Conservation (phyloP, 2,113 vertebrate species). For the Colossoma macropomum region DNA sequence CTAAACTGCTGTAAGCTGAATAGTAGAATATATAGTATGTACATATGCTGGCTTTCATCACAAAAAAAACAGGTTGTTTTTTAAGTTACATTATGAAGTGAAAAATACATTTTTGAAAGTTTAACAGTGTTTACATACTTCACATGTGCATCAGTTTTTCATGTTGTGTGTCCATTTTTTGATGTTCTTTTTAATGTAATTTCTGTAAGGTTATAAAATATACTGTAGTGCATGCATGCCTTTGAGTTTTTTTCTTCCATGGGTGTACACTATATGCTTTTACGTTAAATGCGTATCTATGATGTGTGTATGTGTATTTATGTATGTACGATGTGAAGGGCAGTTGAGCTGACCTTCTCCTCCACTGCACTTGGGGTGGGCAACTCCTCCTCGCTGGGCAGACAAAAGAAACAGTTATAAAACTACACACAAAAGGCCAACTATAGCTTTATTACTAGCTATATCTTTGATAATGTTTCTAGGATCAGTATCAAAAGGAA, state of each 20-base stretch:
- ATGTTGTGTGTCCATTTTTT: too few relatives aligned
- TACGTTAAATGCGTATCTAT: not conserved
- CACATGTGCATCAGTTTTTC: too few relatives aligned
- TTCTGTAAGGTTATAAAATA: too few relatives aligned
- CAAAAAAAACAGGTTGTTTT: too few relatives aligned
- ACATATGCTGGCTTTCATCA: too few relatives aligned
- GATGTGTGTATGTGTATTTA: not conserved
- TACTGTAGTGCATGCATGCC: too few relatives aligned
- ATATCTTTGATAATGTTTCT: not conserved
- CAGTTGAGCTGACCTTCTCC: conserved; percentile 82
- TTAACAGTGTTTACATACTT: too few relatives aligned
- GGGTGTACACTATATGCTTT: not conserved
- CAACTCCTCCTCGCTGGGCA: conserved; percentile 84
- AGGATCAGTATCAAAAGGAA: not conserved
- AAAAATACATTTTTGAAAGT: too few relatives aligned
- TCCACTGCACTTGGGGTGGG: conserved; percentile 83
- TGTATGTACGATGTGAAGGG: not conserved
- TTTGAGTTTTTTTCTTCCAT: not conserved
- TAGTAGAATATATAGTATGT: too few relatives aligned
- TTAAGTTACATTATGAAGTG: too few relatives aligned
- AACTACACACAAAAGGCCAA: not conserved
- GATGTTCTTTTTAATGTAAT: too few relatives aligned
- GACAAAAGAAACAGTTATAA: conserved; percentile 39
- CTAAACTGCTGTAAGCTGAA: too few relatives aligned
- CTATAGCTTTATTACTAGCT: not conserved